These are phyloP conservation scores for Struthio camelus DNA, from an alignment of 2,113 vertebrate genomes.

Conservation along the genomic window DNA sequence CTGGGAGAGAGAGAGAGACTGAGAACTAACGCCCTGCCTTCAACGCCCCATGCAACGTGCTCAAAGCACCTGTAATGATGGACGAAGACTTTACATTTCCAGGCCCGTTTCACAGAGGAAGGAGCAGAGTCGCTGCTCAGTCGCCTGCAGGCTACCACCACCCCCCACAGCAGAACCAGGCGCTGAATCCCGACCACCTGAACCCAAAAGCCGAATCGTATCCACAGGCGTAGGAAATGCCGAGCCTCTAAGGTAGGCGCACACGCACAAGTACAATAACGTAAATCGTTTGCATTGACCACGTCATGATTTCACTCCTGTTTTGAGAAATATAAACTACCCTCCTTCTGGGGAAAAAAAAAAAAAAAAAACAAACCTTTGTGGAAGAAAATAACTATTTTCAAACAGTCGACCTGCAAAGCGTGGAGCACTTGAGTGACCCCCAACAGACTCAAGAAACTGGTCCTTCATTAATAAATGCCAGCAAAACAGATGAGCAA, in stretches of 20 bases:
- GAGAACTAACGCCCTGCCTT: not conserved
- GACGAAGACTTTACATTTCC: not conserved
- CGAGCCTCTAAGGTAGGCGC: not conserved
- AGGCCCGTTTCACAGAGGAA: not conserved
- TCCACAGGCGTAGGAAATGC: not conserved
- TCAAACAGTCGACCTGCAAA: not conserved
- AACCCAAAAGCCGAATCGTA: not conserved
- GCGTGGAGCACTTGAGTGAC: not conserved
- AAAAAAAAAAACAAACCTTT: not conserved
- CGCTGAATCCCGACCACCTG: not conserved
- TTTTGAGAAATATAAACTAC: accelerated
- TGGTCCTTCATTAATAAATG: not conserved
- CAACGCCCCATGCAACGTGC: not conserved
- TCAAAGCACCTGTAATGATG: not conserved
- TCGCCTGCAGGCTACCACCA: accelerated
- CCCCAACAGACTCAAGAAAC: not conserved
- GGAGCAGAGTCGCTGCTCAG: not conserved
- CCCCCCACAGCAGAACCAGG: accelerated
- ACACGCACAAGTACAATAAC: not conserved
- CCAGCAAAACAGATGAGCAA: not conserved
- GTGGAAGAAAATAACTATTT: not conserved
- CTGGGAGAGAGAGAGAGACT: not conserved
- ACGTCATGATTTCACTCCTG: not conserved
- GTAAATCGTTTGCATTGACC: not conserved
- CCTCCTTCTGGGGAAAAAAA: not conserved